phyloP scores from a whole-genome alignment of 1,140 invertebrate species.

The Hylyphantes graminicola region DNA sequence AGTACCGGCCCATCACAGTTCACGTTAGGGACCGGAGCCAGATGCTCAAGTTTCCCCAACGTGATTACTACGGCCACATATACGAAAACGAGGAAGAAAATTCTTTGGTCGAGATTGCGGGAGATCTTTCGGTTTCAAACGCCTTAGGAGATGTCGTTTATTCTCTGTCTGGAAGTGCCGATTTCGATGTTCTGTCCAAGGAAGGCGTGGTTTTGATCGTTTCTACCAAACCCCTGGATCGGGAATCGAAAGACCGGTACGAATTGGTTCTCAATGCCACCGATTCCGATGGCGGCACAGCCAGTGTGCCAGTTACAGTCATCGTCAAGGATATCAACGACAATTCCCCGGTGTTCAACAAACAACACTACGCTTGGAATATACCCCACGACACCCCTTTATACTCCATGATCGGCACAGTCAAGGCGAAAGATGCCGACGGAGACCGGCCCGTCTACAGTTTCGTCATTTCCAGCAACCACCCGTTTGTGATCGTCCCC shows the following conservation, averaged over 20 bases:
- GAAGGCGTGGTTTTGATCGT: slow-evolving; percentile 75
- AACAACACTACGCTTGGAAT: slow-evolving; percentile 81
- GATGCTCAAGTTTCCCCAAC: slow-evolving; percentile 81
- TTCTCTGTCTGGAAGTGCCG: slow-evolving; percentile 14
- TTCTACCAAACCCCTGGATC: slow-evolving; percentile 78
- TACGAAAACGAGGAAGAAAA: slow-evolving; percentile 79
- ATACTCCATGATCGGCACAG: slow-evolving; percentile 82
- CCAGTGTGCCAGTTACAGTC: slow-evolving; percentile 76
- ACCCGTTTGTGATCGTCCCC: slow-evolving; percentile 85
- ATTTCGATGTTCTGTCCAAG: slow-evolving; percentile 66
- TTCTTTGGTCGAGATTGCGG: slow-evolving; percentile 75
- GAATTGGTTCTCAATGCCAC: slow-evolving; percentile 79
- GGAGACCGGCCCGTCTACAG: slow-evolving; percentile 89
- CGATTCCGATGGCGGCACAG: slow-evolving; percentile 77
- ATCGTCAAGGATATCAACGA: slow-evolving; percentile 87
- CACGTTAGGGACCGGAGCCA: slow-evolving; percentile 83
- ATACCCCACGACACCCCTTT: slow-evolving; percentile 74
- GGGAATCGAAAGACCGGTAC: slow-evolving; percentile 78
- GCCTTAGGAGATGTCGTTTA: slow-evolving; percentile 22
- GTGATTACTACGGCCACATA: slow-evolving; percentile 77
- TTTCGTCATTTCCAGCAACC: slow-evolving; percentile 75
- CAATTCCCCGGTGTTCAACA: slow-evolving; percentile 84
- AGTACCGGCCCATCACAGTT: slow-evolving; percentile 81
- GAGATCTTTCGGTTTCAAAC: slow-evolving; percentile 14
- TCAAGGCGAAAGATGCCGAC: slow-evolving; percentile 85